Conservation (phyloP, 2,888 invertebrate species). For the Cephus pulcher region DNA sequence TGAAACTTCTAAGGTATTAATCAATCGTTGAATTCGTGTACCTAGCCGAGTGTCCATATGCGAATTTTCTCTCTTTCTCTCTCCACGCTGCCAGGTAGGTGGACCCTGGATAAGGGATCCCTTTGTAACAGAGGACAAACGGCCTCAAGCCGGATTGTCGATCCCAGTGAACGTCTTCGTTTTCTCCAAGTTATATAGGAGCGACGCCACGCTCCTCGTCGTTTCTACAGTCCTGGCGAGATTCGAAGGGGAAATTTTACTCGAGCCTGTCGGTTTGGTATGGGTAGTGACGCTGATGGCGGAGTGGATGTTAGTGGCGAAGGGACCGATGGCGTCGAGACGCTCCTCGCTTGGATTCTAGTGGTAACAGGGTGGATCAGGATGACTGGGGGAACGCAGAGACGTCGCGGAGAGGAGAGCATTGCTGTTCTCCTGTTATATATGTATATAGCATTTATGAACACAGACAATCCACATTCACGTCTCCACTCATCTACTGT, state of each 20-base stretch:
- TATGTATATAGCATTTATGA: neutral
- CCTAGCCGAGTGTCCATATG: neutral
- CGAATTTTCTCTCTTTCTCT: neutral
- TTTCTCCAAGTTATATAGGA: neutral
- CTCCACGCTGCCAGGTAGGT: neutral
- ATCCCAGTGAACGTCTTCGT: neutral
- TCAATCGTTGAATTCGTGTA: neutral
- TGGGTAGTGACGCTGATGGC: slow-evolving; percentile 12
- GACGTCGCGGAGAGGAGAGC: neutral
- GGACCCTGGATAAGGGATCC: neutral
- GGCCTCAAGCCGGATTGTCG: neutral
- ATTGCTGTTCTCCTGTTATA: neutral
- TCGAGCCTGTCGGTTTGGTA: slow-evolving; percentile 2
- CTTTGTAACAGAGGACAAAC: neutral
- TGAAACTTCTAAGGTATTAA: neutral
- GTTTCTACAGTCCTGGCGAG: neutral
- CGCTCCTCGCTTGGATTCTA: neutral
- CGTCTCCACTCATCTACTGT: neutral
- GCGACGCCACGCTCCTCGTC: neutral
- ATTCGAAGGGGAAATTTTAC: slow-evolving; percentile 13
- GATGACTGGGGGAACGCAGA: neutral
- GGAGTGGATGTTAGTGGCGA: neutral
- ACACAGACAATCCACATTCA: neutral
- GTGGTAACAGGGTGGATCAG: neutral
- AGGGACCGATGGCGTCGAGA: neutral